Percentiles rank a stretch among this genome's conserved stretches.
phyloP scores from a whole-genome alignment of 2,888 invertebrate genomes.

The Phortica magna region DNA sequence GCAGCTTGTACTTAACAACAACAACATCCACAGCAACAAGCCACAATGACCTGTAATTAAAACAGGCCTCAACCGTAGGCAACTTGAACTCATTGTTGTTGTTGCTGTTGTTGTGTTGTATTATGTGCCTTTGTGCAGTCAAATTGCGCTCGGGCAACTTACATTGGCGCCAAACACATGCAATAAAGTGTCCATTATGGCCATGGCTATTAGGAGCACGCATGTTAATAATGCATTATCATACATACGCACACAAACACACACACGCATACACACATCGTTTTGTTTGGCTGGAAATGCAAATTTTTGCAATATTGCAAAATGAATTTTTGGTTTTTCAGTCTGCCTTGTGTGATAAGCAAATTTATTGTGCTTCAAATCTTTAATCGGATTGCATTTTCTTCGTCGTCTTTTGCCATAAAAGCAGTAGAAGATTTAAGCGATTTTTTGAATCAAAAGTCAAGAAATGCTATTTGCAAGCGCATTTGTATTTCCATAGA shows the following conservation, averaged over 20 bases:
- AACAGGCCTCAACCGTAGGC: not conserved
- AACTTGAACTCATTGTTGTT: not conserved
- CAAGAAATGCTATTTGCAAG: too few relatives aligned
- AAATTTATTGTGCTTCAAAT: too few relatives aligned
- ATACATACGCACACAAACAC: not conserved
- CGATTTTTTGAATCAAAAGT: too few relatives aligned
- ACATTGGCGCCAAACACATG: not conserved
- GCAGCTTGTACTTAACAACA: slow-evolving; percentile 5
- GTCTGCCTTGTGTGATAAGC: too few relatives aligned
- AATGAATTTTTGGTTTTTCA: too few relatives aligned
- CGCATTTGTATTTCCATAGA: too few relatives aligned
- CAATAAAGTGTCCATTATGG: not conserved
- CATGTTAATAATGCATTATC: not conserved
- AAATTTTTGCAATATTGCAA: too few relatives aligned
- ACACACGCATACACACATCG: not conserved
- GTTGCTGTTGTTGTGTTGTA: not conserved
- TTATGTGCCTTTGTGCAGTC: not conserved
- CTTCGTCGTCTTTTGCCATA: too few relatives aligned
- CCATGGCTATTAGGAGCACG: not conserved
- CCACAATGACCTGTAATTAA: slow-evolving; percentile 13
- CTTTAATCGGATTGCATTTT: too few relatives aligned
- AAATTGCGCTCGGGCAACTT: not conserved
- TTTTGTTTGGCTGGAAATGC: too few relatives aligned
- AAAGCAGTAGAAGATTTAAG: too few relatives aligned
- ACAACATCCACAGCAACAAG: too few relatives aligned